Percentiles rank a stretch among this genome's conserved stretches.
Conservation (phyloP, 2,888 invertebrate species). For the Spilosoma lubricipeda region DNA sequence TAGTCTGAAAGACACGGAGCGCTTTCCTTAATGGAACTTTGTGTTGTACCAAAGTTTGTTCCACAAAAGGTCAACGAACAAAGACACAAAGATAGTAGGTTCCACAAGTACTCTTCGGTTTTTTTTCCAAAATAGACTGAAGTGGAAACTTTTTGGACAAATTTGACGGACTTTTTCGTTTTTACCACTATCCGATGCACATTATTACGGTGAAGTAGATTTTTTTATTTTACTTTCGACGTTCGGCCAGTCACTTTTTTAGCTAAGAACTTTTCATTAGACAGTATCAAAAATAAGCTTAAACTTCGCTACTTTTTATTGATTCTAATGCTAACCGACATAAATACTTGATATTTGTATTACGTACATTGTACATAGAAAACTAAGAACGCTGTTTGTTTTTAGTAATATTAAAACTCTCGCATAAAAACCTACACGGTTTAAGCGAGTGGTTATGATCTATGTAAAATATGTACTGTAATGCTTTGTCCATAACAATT, state of each 20-base stretch:
- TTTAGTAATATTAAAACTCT: not conserved
- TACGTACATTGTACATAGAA: not conserved
- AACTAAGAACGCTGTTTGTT: no score
- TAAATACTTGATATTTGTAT: not conserved
- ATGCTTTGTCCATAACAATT: no score
- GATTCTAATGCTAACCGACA: not conserved
- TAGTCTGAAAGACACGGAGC: slow-evolving; percentile 28
- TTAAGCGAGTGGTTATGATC: no score
- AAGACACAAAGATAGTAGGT: slow-evolving; percentile 51
- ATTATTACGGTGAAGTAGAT: slow-evolving; percentile 53
- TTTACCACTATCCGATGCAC: slow-evolving; percentile 61
- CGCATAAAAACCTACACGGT: no score
- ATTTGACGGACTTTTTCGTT: slow-evolving; percentile 66
- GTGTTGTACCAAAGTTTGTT: slow-evolving; percentile 41
- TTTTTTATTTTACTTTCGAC: slow-evolving; percentile 41
- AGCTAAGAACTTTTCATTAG: slow-evolving; percentile 44
- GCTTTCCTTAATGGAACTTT: slow-evolving; percentile 47
- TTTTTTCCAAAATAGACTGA: slow-evolving; percentile 54
- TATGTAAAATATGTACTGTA: no score
- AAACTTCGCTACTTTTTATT: slow-evolving; percentile 31
- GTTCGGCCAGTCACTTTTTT: slow-evolving; percentile 28
- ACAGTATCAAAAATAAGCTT: slow-evolving; percentile 30
- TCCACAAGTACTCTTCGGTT: slow-evolving; percentile 32
- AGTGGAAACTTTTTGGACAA: slow-evolving; percentile 63
- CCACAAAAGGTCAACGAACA: slow-evolving; percentile 55